These are phyloP conservation scores for Anagrus nilaparvatae DNA, from an alignment of 1,140 invertebrate genomes.

Conservation along the genomic window DNA sequence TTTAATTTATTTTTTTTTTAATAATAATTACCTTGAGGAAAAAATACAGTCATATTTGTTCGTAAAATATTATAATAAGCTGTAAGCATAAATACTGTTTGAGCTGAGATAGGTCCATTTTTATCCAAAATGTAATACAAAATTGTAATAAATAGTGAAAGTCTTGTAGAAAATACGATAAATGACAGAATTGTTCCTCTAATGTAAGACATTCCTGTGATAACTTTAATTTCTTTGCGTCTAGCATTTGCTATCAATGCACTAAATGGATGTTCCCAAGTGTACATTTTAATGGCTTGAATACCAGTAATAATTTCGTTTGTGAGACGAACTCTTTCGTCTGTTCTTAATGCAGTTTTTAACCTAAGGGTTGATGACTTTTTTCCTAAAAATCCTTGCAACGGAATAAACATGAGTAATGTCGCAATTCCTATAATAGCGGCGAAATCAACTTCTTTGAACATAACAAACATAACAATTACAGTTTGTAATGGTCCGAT, in stretches of 20 bases:
- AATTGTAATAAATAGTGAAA: conserved; percentile 69
- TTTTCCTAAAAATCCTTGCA: conserved; percentile 69
- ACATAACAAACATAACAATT: conserved; percentile 67
- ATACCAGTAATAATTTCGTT: conserved; percentile 76
- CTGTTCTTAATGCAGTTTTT: conserved; percentile 59
- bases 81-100: conserved; percentile 65
- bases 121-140: conserved; percentile 62
- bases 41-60: conserved; percentile 61
- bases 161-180: conserved; percentile 61
- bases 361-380: conserved; percentile 46
- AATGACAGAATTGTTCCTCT: conserved; percentile 58
- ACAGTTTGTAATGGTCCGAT: conserved; percentile 67
- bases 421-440: conserved; percentile 68
- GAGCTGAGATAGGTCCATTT: conserved; percentile 53
- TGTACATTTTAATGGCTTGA: conserved; percentile 83
- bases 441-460: conserved; percentile 57
- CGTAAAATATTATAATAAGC: conserved; percentile 63
- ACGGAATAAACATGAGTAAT: conserved; percentile 70
- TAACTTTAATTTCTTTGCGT: conserved; percentile 54
- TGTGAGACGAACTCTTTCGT: conserved; percentile 73
- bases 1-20: conserved; percentile 21
- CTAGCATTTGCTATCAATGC: conserved; percentile 48
- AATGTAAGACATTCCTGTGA: conserved; percentile 56
- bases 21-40: conserved; percentile 51
- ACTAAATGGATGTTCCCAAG: conserved; percentile 78